Conservation (phyloP, 2,797 vertebrate species). For the Poeciliopsis gracilis region DNA sequence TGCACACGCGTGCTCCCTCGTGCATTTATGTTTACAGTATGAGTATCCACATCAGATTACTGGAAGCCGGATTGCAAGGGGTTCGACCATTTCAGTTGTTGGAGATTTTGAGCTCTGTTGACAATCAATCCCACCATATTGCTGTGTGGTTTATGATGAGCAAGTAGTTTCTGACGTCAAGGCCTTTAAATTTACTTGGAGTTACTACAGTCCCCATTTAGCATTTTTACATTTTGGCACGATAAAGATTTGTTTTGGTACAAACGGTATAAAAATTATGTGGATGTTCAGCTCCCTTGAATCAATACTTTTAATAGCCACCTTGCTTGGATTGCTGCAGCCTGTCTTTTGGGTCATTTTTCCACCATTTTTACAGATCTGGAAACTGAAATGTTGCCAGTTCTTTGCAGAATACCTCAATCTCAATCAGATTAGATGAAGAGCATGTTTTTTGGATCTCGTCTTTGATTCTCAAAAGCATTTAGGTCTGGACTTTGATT, state of each 20-base stretch:
- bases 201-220: neutral
- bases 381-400: neutral
- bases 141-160: neutral
- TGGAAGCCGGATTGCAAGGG: neutral
- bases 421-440: neutral
- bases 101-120: neutral
- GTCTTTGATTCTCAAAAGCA: neutral
- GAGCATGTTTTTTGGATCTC: neutral
- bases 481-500: neutral
- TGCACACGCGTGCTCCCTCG: conserved; percentile 2
- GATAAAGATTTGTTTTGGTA: neutral
- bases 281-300: neutral
- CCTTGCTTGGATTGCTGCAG: neutral
- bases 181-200: neutral
- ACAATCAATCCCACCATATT: neutral
- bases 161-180: neutral
- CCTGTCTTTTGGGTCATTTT: neutral
- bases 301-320: neutral
- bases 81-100: neutral
- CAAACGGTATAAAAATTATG: neutral
- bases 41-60: neutral
- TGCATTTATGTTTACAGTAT: conserved; percentile 6
- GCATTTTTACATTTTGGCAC: neutral
- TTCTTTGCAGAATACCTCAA: neutral
- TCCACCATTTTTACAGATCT: neutral